Conservation (phyloP, 2,888 invertebrate species). For the Cylloceria caligata region DNA sequence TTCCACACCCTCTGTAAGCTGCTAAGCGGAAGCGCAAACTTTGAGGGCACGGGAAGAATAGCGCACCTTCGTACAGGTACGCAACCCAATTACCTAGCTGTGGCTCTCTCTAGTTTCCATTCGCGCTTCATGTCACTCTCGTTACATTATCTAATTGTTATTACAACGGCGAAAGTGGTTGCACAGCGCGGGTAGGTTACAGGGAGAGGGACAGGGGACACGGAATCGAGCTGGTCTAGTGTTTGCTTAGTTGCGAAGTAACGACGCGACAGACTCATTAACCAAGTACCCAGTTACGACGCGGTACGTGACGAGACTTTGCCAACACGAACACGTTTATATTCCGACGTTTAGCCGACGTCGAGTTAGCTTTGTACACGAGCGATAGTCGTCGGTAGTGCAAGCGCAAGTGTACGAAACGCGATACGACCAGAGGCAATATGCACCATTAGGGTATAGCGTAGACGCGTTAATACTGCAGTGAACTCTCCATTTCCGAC, state of each 20-base stretch:
- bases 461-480: constrained; percentile 11
- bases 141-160: constrained; percentile 68
- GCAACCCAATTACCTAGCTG: neutral
- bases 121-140: constrained; percentile 41
- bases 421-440: constrained; percentile 1
- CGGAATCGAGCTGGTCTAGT: constrained; percentile 39
- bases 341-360: constrained; percentile 36
- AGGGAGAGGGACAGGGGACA: neutral
- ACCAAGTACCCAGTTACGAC: constrained; percentile 67
- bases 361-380: constrained; percentile 32
- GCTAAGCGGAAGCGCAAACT: neutral
- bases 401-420: constrained; percentile 18
- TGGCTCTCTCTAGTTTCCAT: neutral
- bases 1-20: constrained; percentile 26
- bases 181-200: constrained; percentile 26
- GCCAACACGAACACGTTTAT: constrained; percentile 49
- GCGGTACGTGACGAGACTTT: constrained; percentile 66
- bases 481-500: constrained; percentile 25
- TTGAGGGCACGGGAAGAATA: neutral
- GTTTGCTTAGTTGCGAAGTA: constrained; percentile 61
- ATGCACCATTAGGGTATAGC: neutral
- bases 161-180: constrained; percentile 60
- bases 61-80: neutral
- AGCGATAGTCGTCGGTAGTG: constrained; percentile 39
- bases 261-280: constrained; percentile 70